Conservation (phyloP, 2,797 vertebrate genomes). For the Brotula barbata region DNA sequence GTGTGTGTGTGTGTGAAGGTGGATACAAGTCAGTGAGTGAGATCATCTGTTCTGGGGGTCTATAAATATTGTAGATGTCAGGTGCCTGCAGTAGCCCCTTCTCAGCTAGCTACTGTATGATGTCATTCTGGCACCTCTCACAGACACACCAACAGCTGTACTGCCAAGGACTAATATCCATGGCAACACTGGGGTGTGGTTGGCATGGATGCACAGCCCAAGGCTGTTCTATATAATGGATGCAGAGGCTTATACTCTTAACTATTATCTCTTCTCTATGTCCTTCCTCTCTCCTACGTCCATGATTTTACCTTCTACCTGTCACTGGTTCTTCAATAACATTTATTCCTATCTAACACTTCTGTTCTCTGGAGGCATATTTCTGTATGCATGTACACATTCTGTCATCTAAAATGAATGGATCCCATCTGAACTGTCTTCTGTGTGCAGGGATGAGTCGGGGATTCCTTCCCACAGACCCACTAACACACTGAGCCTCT, state of each 20-base stretch:
- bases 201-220: slow-evolving; percentile 44
- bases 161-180: slow-evolving; percentile 62
- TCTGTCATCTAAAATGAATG: not conserved
- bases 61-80: slow-evolving; percentile 83
- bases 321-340: not conserved
- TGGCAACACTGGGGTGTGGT: slow-evolving; percentile 62
- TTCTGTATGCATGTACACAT: not conserved
- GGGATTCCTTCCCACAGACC: slow-evolving; percentile 60
- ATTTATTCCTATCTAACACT: not conserved
- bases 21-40: slow-evolving; percentile 69
- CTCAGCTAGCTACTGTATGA: slow-evolving; percentile 75
- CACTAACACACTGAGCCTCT: slow-evolving; percentile 63
- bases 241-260: slow-evolving; percentile 28
- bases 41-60: slow-evolving; percentile 74
- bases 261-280: slow-evolving; percentile 14
- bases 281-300: not conserved
- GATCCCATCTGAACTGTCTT: not conserved
- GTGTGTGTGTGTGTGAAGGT: slow-evolving; percentile 32
- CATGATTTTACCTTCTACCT: not conserved
- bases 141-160: slow-evolving; percentile 52
- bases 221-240: slow-evolving; percentile 35
- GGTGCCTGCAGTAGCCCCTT: slow-evolving; percentile 73
- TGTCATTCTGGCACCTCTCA: slow-evolving; percentile 75
- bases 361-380: slow-evolving; percentile 8
- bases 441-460: slow-evolving; percentile 22